Percentiles rank a stretch among this genome's conserved stretches.
phyloP scores from a whole-genome alignment of 1,140 invertebrate genomes.

The Cardiocondyla obscurior region DNA sequence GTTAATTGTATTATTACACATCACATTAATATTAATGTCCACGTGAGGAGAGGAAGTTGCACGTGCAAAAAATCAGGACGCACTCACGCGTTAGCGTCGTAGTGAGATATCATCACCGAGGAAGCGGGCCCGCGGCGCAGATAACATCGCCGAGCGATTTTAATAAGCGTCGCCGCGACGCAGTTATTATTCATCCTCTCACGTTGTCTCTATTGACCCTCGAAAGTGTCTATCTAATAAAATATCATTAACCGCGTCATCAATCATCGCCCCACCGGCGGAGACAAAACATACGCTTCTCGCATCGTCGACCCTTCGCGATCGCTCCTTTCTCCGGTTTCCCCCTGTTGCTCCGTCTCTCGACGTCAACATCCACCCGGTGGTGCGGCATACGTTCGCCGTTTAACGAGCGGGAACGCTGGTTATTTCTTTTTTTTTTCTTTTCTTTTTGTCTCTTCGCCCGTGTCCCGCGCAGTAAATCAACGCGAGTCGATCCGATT shows the following conservation, averaged over 20 bases:
- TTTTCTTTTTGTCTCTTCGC: not conserved
- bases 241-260: slow-evolving; percentile 77
- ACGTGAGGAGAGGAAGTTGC: not conserved
- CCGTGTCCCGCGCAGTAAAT: slow-evolving; percentile 59
- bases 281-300: slow-evolving; percentile 73
- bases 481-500: slow-evolving; percentile 69
- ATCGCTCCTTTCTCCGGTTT: slow-evolving; percentile 51
- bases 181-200: slow-evolving; percentile 75
- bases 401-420: slow-evolving; percentile 63
- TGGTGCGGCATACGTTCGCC: slow-evolving; percentile 56
- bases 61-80: not conserved
- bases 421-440: too few relatives aligned
- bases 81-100: not conserved
- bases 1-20: not conserved
- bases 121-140: slow-evolving; percentile 18
- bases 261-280: slow-evolving; percentile 72
- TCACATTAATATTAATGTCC: not conserved
- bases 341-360: not conserved
- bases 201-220: slow-evolving; percentile 74
- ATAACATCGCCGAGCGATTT: slow-evolving; percentile 69
- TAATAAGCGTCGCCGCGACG: slow-evolving; percentile 73
- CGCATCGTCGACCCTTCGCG: slow-evolving; percentile 44
- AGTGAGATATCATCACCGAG: not conserved
- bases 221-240: slow-evolving; percentile 75
- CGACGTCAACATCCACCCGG: not conserved